These are phyloP conservation scores for Protonibea diacanthus DNA, from an alignment of 2,797 vertebrate genomes.

Conservation along the genomic window DNA sequence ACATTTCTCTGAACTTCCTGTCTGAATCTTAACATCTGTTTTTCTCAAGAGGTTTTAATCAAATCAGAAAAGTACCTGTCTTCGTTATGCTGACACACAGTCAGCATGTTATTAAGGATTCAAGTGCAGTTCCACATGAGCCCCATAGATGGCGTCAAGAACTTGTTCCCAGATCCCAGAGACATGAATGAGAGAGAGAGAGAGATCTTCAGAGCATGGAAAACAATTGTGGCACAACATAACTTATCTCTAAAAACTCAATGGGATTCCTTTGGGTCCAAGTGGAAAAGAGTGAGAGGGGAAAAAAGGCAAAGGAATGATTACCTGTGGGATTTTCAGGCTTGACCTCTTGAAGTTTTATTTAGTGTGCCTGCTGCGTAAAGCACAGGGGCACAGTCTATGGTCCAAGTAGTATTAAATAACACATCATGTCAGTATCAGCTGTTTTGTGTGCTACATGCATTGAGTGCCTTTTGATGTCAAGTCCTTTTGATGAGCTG, in stretches of 20 bases:
- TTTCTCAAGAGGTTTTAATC: background rate
- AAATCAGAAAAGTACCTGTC: background rate
- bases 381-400: background rate
- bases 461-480: background rate
- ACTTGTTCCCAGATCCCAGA: constrained; percentile 27
- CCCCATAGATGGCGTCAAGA: constrained; percentile 72
- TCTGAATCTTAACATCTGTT: too few relatives aligned
- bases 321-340: constrained; percentile 30
- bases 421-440: background rate
- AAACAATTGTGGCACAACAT: constrained; percentile 33
- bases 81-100: background rate
- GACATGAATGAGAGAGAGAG: constrained; percentile 36
- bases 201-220: constrained; percentile 35
- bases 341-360: constrained; percentile 16
- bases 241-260: constrained; percentile 38
- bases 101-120: background rate
- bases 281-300: constrained; percentile 14
- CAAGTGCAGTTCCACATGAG: constrained; percentile 38
- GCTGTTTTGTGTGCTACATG: constrained; percentile 19
- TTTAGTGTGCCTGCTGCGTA: background rate
- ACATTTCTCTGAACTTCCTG: background rate
- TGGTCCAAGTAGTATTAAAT: background rate
- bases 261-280: constrained; percentile 33
- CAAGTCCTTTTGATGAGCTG: background rate
- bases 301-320: constrained; percentile 20